Conservation (phyloP, 2,113 vertebrate genomes). For the Oriolus oriolus region DNA sequence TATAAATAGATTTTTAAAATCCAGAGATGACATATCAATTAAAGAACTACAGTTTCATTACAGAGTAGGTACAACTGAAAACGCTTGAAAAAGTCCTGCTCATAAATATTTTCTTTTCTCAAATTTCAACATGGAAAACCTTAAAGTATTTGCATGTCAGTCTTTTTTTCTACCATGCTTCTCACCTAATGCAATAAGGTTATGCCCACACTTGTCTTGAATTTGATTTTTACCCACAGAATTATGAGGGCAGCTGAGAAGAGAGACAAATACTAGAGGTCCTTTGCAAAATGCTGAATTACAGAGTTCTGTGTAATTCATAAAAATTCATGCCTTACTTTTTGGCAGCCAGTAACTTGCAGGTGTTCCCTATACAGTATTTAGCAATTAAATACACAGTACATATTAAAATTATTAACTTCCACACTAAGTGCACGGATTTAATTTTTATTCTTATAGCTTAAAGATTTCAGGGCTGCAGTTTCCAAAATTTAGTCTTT, state of each 20-base stretch:
- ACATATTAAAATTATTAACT: slow-evolving; percentile 9
- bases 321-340: not conserved
- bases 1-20: not conserved
- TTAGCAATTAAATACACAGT: not conserved
- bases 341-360: not conserved
- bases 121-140: not conserved
- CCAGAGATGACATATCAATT: not conserved
- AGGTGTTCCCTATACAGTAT: not conserved
- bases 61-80: not conserved
- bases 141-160: not conserved
- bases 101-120: not conserved
- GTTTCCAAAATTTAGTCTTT: not conserved
- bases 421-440: not conserved
- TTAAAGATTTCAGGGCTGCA: not conserved
- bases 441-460: not conserved
- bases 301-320: not conserved
- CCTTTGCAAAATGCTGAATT: not conserved
- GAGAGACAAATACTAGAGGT: not conserved
- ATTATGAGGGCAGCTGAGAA: not conserved
- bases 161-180: not conserved
- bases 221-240: not conserved
- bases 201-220: not conserved
- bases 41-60: not conserved
- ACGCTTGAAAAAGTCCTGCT: not conserved
- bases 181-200: not conserved